phyloP scores from a whole-genome alignment of 2,797 vertebrate species.

The Enteromius mattozi region DNA sequence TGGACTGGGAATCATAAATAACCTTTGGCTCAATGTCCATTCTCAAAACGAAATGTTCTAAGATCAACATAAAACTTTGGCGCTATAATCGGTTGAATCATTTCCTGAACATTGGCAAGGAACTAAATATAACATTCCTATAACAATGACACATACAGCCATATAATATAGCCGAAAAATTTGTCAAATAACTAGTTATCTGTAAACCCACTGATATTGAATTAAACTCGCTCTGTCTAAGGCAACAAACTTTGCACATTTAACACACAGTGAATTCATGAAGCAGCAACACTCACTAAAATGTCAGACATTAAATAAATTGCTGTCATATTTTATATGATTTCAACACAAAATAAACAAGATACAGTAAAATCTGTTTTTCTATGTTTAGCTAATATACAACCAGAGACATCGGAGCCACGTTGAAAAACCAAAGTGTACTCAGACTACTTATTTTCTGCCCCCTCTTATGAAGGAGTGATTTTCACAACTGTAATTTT shows the following conservation, averaged over 20 bases:
- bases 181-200: background rate
- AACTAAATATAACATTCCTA: background rate
- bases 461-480: constrained; percentile 39
- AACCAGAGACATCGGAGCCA: constrained; percentile 6
- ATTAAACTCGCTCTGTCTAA: background rate
- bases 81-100: background rate
- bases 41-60: background rate
- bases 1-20: background rate
- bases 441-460: constrained; percentile 53
- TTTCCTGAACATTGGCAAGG: constrained; percentile 6
- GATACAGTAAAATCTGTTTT: background rate
- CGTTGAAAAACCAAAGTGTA: constrained; percentile 10
- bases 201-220: constrained; percentile 2
- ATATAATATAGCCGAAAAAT: background rate
- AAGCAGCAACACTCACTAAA: constrained; percentile 36
- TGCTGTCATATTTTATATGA: constrained; percentile 43
- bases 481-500: constrained; percentile 55
- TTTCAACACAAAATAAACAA: constrained; percentile 29
- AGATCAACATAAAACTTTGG: background rate
- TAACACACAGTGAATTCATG: constrained; percentile 8
- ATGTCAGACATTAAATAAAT: constrained; percentile 27
- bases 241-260: background rate
- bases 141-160: background rate
- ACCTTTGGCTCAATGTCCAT: background rate
- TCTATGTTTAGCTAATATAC: constrained; percentile 35